These are phyloP conservation scores for Elgaria multicarinata DNA, from an alignment of 2,113 vertebrate species.

Conservation along the genomic window DNA sequence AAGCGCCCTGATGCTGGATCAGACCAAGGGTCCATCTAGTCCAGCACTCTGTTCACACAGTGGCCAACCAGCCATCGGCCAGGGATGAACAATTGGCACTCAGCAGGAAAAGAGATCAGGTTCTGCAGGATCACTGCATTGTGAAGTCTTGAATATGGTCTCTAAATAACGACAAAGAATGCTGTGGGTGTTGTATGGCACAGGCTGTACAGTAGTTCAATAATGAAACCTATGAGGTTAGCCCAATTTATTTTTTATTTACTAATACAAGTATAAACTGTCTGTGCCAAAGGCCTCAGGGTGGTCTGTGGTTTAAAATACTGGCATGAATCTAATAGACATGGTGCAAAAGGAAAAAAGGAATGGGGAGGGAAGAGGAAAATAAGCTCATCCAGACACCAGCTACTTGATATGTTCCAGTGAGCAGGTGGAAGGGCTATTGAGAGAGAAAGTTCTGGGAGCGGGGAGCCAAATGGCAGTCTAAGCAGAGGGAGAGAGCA, in stretches of 20 bases:
- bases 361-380: not conserved
- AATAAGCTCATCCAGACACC: not conserved
- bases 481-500: not conserved
- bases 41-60: too few relatives aligned
- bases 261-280: not conserved
- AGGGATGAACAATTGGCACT: not conserved
- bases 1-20: too few relatives aligned
- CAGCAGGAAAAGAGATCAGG: not conserved
- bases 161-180: not conserved
- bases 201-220: not conserved
- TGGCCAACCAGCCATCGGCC: too few relatives aligned
- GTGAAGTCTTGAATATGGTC: not conserved
- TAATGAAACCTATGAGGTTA: not conserved
- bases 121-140: slow-evolving; percentile 23
- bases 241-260: not conserved
- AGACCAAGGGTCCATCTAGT: too few relatives aligned
- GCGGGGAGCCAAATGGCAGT: not conserved
- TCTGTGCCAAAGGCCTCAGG: not conserved
- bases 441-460: not conserved
- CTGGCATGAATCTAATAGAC: not conserved
- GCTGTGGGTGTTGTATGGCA: not conserved
- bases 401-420: not conserved
- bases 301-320: not conserved
- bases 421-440: not conserved
- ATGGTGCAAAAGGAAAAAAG: not conserved